Percentiles rank a stretch among this genome's conserved stretches.
Evolutionary conservation across 2,113 vertebrate genomes (phyloP).

Genomic region (Oophaga pumilio): DNA sequence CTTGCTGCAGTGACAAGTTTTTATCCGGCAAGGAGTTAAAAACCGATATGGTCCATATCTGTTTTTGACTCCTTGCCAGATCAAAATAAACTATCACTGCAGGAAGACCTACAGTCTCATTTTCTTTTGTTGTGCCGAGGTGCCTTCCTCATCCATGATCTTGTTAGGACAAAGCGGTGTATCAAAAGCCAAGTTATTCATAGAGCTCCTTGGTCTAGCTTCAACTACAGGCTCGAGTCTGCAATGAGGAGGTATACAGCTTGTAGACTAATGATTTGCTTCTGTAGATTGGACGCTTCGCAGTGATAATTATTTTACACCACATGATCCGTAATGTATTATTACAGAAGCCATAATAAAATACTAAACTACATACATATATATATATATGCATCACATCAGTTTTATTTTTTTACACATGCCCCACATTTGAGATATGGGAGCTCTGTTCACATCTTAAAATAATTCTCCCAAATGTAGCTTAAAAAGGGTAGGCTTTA

Average conservation of each 20-base stretch:
- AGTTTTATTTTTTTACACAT: not conserved
- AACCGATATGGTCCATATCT: too few species aligned
- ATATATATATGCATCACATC: not conserved
- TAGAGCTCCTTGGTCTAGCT: conserved; percentile 7
- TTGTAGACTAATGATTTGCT: not conserved
- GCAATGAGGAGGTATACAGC: not conserved
- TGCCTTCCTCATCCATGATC: not conserved
- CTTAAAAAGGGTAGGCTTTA: conserved; percentile 8
- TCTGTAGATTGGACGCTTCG: not conserved
- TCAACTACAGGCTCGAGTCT: conserved; percentile 43
- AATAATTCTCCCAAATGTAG: conserved; percentile 44
- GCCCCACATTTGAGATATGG: conserved; percentile 18
- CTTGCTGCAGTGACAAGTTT: too few species aligned
- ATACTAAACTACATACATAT: conserved; percentile 8
- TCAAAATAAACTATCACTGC: too few species aligned
- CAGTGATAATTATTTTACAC: conserved; percentile 16
- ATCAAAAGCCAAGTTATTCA: not conserved
- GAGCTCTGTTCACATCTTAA: not conserved
- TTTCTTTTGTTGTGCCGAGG: too few species aligned
- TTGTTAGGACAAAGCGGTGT: not conserved
- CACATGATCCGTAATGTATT: not conserved
- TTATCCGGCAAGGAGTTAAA: too few species aligned
- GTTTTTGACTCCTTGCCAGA: too few species aligned
- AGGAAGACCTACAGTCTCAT: too few species aligned
- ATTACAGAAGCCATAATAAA: conserved; percentile 1